These are phyloP conservation scores for Troides oblongomaculatus DNA, from an alignment of 2,888 invertebrate species.

Conservation along the genomic window DNA sequence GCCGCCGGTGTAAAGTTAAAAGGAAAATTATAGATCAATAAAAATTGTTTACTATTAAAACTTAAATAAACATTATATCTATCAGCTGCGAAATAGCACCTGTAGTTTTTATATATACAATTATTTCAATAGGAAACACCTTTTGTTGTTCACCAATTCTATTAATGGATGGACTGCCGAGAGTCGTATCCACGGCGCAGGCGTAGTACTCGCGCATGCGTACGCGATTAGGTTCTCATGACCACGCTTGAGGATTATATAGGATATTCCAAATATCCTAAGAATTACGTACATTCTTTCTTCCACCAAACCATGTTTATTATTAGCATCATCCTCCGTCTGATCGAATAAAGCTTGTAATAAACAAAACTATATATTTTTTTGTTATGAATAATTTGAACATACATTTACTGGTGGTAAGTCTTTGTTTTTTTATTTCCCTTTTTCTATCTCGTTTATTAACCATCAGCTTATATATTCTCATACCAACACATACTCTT, in stretches of 20 bases:
- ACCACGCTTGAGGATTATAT: background rate
- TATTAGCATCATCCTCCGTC: background rate
- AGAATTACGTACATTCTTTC: background rate
- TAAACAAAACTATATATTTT: no score
- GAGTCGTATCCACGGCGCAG: slow-evolving; percentile 11
- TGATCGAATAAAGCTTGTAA: background rate
- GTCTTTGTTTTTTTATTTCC: no score
- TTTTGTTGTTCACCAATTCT: background rate
- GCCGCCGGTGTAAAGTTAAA: background rate
- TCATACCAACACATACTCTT: no score
- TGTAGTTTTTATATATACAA: slow-evolving; percentile 9
- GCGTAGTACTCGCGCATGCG: slow-evolving; percentile 26
- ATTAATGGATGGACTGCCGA: background rate
- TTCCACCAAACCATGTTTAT: background rate
- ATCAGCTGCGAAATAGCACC: slow-evolving; percentile 18
- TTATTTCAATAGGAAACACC: slow-evolving; percentile 11
- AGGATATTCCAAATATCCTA: slow-evolving; percentile 2
- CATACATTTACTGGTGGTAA: no score
- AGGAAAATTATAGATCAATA: slow-evolving; percentile 1
- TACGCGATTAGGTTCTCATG: background rate
- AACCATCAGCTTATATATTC: no score
- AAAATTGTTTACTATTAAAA: background rate
- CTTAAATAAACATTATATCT: background rate
- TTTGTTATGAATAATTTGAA: no score
- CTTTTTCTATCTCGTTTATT: no score